phyloP scores from a whole-genome alignment of 2,888 invertebrate species.

The Unio delphinus region DNA sequence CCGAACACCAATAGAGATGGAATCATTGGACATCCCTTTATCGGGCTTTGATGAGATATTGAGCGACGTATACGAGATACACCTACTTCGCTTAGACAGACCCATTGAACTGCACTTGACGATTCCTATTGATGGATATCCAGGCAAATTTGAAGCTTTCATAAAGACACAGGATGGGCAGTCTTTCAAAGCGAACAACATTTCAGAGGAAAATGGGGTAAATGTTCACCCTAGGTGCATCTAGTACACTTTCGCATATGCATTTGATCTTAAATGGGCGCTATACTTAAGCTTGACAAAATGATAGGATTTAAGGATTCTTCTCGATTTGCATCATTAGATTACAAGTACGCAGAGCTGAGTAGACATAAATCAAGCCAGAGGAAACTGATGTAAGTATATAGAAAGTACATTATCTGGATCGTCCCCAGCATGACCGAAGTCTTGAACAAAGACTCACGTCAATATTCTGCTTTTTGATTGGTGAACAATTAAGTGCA shows the following conservation, averaged over 20 bases:
- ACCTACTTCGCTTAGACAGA: conserved; percentile 12
- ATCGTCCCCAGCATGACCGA: too few relatives aligned
- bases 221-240: not conserved
- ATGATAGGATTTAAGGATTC: too few relatives aligned
- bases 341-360: too few relatives aligned
- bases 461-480: too few relatives aligned
- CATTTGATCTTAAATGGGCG: not conserved
- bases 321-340: too few relatives aligned
- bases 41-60: conserved; percentile 28
- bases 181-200: conserved; percentile 23
- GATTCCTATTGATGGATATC: conserved; percentile 34
- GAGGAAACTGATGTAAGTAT: too few relatives aligned
- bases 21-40: conserved; percentile 17
- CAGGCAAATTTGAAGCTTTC: conserved; percentile 30
- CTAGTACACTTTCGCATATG: not conserved
- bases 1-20: conserved; percentile 24
- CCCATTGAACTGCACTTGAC: conserved; percentile 18
- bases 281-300: too few relatives aligned
- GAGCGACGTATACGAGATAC: conserved; percentile 32
- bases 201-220: conserved; percentile 38
- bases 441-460: too few relatives aligned
- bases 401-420: too few relatives aligned
- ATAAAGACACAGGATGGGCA: conserved; percentile 18
- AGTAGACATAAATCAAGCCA: too few relatives aligned
- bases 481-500: too few relatives aligned